Evolutionary conservation across 2,888 invertebrate species (phyloP), one percentile per base, ranked within the genome.

Genomic region (Acrobasis consociella): DNA sequence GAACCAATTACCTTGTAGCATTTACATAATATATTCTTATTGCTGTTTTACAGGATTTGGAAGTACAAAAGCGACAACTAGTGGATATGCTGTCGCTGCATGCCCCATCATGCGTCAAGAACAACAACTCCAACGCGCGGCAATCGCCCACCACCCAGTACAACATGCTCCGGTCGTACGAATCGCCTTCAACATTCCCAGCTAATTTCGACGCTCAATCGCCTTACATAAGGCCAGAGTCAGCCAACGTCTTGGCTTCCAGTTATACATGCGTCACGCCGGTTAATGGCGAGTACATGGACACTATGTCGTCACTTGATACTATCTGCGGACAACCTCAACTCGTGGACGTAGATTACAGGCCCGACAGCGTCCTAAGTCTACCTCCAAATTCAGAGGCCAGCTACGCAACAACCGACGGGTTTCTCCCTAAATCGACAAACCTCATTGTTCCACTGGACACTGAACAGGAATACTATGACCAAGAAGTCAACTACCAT

Each of bases 41-140:
- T 9, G n/a, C 8, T 37, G 3, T 58, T 31, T 89, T 87, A 52
- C 95, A 97, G 87, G 95, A 96, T 75, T 90, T 97, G 77, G 96
- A 97, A 88, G 95, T 94, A 62, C 96, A 97, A 81, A 94, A 96
- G 76, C 94, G 95, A 69, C 94, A 95, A 78, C 91, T 98, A 64
- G 94, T 96, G 75, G 97, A 97, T 72, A 96, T 97, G 95, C 87
- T 97, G 72, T 94, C 95, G 61, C 87, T 94, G 15, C 97, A 97
- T 85, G 93, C 94, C 50, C 94, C 96, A 0, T 94, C 94, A 13
- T 97, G 97, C 79, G 91, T 95, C 65, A 94, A 94, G 72, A 89
- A 89, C 72, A 83, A 83, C 66, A 86, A 83, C 70, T 73, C 87
- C 60, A 84, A 83, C 60, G 82, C 93, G 58, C 78, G 91, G 64